Evolutionary conservation across 2,113 vertebrate species (phyloP).

Genomic region (Phycodurus eques): DNA sequence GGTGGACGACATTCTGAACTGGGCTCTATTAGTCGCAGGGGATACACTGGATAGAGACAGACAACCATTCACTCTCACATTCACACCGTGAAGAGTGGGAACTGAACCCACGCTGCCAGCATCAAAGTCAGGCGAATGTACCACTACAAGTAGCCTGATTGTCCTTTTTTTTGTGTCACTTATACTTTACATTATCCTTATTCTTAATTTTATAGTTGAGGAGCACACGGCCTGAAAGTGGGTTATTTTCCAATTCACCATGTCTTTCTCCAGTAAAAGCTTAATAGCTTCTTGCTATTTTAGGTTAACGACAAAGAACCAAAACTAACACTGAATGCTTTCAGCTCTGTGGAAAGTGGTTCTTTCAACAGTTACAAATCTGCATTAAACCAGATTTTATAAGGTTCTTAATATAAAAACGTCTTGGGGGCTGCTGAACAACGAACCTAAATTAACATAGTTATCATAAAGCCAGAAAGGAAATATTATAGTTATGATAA

Average conservation of each 20-base stretch:
- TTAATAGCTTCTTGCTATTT: slow-evolving; percentile 14
- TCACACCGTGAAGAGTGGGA: too few relatives aligned
- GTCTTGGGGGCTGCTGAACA: background rate
- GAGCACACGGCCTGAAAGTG: background rate
- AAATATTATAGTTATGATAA: slow-evolving; percentile 11
- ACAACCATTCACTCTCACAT: too few relatives aligned
- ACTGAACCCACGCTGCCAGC: too few relatives aligned
- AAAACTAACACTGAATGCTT: background rate
- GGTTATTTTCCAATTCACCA: slow-evolving; percentile 2
- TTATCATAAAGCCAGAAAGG: background rate
- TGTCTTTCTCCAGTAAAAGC: slow-evolving; percentile 5
- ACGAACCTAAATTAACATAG: background rate
- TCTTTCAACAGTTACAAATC: background rate
- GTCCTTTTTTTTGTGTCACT: background rate
- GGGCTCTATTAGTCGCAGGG: too few relatives aligned
- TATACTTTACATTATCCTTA: background rate
- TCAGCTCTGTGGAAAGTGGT: background rate
- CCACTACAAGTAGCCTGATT: too few relatives aligned
- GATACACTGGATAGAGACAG: too few relatives aligned
- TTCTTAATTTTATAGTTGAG: background rate
- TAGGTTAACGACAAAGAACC: slow-evolving; percentile 5
- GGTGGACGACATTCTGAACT: too few relatives aligned
- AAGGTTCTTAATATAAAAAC: background rate
- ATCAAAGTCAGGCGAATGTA: too few relatives aligned
- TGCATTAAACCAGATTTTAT: background rate